Evolutionary conservation across 2,888 invertebrate genomes (phyloP), one percentile per base, ranked within the genome.

Genomic region (Drosophila prolongata): DNA sequence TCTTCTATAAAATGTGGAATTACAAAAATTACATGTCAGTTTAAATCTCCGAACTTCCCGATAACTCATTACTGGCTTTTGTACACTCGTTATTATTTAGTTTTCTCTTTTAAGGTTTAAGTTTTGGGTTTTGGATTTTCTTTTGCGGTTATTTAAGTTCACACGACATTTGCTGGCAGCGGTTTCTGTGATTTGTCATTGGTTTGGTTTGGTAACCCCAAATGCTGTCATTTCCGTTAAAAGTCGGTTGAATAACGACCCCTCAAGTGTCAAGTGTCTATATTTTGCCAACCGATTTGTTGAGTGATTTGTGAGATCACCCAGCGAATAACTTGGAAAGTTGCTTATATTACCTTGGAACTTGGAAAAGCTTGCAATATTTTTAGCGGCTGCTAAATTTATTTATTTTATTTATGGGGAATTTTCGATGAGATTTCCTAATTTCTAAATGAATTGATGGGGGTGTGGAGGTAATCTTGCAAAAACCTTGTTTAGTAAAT

Each of bases 201-300:
- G 65, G 49, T 60, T 60, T 40, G 71, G 55, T 77, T 78, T 76
- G 66, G 76, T 78, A 78, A 78, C 55, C 57, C 43, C 38, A 70
- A 79, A 87, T 69, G 79, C 65, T 75, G 79, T 58, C 75, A 81
- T 85, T 81, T 82, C 87, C 87, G 79, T 52, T 60, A 68, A 87
- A 82, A 87, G 82, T 71, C 73, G 40, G 30, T 76, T 71, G 65
- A 80, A 64, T 70, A 72, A 78, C 69, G 49, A 49, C 43, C 30
- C 24, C 46, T 58, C 56, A 38, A 44, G 43, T 65, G 75, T 44
- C 53, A 76, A 62, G 54, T 57, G 72, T 16, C 62, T 43, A 49
- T 37, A 64, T 27, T 53, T 69, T 65, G 40, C 2, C 37, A 27
- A 34, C 19, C 46, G 38, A 66, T 66, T 55, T 27, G 68, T 40